A percentile compares a stretch with the other conserved stretches of the same genome.
These are phyloP conservation scores for Parazoanthus darwini DNA, from an alignment of 92 coral and sea anemone species.

Conservation along the genomic window DNA sequence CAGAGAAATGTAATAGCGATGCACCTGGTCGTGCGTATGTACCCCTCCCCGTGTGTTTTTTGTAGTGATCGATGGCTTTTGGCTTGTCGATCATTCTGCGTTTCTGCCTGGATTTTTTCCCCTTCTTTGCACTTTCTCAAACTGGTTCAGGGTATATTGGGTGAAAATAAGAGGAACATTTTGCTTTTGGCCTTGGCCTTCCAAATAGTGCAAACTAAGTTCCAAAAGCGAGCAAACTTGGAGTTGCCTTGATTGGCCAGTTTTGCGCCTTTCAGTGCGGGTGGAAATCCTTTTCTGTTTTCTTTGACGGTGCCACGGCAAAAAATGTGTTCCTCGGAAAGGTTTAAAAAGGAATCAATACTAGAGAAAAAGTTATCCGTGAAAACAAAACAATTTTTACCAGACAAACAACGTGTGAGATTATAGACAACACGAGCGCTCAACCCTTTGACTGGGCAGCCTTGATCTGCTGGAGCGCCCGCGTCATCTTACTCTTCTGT, in stretches of 20 bases:
- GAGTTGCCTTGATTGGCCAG: slow-evolving; percentile 17
- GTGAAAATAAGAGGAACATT: slow-evolving; percentile 34
- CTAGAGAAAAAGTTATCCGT: slow-evolving; percentile 37
- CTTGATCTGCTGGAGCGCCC: slow-evolving; percentile 21
- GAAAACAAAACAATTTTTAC: slow-evolving; percentile 40
- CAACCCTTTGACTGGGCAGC: slow-evolving; percentile 20
- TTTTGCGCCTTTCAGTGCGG: slow-evolving; percentile 15
- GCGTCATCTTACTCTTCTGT: slow-evolving; percentile 28
- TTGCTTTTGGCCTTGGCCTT: slow-evolving; percentile 27
- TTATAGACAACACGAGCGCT: slow-evolving; percentile 29
- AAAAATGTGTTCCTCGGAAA: slow-evolving; percentile 3
- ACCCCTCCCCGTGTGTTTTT: slow-evolving; percentile 12
- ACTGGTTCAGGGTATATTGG: background rate
- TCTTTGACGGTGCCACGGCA: slow-evolving; percentile 31
- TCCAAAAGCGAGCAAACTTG: slow-evolving; percentile 19
- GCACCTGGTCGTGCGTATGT: background rate
- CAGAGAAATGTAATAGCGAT: slow-evolving; percentile 26
- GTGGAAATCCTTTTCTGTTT: slow-evolving; percentile 22
- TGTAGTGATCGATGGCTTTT: background rate
- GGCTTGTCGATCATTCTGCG: background rate
- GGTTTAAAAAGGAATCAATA: slow-evolving; percentile 7
- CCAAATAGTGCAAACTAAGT: slow-evolving; percentile 34
- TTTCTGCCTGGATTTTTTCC: background rate
- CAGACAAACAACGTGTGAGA: slow-evolving; percentile 14
- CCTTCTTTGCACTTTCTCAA: slow-evolving; percentile 10